A percentile compares a stretch with the other conserved stretches of the same genome.
Evolutionary conservation across 2,888 invertebrate genomes (phyloP).

Genomic region (Zonitis immaculata): DNA sequence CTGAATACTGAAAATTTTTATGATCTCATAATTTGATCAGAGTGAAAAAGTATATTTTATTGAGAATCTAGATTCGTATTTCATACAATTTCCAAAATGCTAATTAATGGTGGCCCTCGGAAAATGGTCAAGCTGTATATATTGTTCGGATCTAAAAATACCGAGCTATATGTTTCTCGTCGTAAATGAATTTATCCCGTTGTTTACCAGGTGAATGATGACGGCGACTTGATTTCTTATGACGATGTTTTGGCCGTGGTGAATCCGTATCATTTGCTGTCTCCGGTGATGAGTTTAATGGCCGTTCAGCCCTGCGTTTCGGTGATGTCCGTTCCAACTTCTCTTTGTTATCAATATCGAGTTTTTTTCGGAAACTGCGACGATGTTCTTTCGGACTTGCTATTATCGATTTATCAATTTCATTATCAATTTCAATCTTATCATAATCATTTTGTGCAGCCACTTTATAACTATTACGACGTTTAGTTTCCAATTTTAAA

Average conservation of each 20-base stretch:
- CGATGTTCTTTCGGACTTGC: constrained; percentile 31
- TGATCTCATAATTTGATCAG: no score
- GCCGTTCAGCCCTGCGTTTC: constrained; percentile 36
- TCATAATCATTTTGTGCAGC: constrained; percentile 42
- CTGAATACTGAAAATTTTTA: no score
- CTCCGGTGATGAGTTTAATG: constrained; percentile 36
- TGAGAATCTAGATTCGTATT: no score
- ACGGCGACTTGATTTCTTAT: constrained; percentile 39
- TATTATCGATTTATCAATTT: constrained; percentile 12
- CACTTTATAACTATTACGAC: constrained; percentile 45
- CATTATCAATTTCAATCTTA: constrained; percentile 35
- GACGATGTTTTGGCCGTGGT: constrained; percentile 44
- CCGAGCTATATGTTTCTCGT: constrained; percentile 46
- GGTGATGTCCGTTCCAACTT: constrained; percentile 36
- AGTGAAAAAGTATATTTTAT: no score
- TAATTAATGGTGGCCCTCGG: no score
- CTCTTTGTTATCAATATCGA: constrained; percentile 36
- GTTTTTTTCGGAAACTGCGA: constrained; percentile 33
- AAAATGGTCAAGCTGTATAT: no score
- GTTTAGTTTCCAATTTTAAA: constrained; percentile 39
- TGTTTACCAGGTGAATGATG: constrained; percentile 42
- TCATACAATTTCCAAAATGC: no score
- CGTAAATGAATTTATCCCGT: constrained; percentile 45
- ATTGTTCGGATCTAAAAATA: constrained; percentile 24
- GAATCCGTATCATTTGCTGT: constrained; percentile 40